These are phyloP conservation scores for Scleropages formosus DNA, from an alignment of 2,797 vertebrate species.

Conservation along the genomic window DNA sequence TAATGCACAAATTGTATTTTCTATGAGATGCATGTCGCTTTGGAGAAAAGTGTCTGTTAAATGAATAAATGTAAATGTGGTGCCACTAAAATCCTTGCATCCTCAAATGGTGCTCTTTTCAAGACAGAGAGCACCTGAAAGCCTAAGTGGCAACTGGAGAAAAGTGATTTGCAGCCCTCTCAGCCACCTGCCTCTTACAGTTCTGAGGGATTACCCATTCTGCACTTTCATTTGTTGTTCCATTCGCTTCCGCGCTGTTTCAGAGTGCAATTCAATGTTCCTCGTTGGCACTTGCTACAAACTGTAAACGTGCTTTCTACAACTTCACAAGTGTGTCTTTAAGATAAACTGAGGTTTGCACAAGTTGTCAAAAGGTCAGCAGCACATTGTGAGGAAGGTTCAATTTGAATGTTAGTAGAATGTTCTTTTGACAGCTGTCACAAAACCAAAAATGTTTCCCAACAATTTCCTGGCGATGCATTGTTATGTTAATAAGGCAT, in stretches of 20 bases:
- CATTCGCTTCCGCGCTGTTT: background rate
- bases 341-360: background rate
- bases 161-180: background rate
- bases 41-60: too few species aligned
- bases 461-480: too few species aligned
- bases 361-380: too few species aligned
- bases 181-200: background rate
- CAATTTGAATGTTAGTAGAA: too few species aligned
- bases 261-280: background rate
- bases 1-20: too few species aligned
- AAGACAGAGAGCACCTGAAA: background rate
- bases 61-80: background rate
- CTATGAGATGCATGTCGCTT: too few species aligned
- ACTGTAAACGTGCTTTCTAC: too few species aligned
- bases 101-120: background rate
- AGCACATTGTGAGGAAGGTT: too few species aligned
- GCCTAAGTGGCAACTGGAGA: background rate
- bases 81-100: slow-evolving; percentile 13
- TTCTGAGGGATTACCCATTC: background rate
- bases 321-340: too few species aligned
- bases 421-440: too few species aligned
- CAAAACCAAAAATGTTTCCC: too few species aligned
- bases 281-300: background rate
- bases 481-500: too few species aligned
- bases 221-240: background rate